Base-by-base conservation (phyloP, 2,113 vertebrate genomes). In the Dolichallabes microphthalmus region DNA sequence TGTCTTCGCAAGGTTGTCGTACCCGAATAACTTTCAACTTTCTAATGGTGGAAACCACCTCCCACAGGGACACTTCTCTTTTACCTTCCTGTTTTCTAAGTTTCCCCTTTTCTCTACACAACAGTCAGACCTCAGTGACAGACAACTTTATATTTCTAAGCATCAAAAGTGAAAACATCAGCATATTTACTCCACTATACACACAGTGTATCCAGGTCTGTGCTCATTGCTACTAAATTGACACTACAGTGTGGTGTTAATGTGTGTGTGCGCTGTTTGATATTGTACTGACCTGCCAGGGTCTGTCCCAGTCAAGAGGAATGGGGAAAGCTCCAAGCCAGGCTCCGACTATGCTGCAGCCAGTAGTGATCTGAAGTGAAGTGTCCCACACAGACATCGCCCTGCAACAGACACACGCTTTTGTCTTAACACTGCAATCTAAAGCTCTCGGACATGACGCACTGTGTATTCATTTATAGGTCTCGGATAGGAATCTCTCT, bases 271-370 rank as follows among this genome's bases (percentile, higher is more conserved):
- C 83, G 57, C 20, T 32, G 8, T 10, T 50, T 53, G 11, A 22
- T 55, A 71, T 12, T 74, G 3, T 81, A 68, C 96, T 92, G 68
- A 98, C 98, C 98, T 99, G 98, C 98, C 98, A 99, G 0, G 97
- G 97, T 83, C 97, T 94, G 93, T 98, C 97, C 98, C 98, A 99
- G 86, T 99, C 98, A 61, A 99, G 94, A 55, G 98, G 97, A 89
- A 98, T 97, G 60, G 97, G 97, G 91, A 99, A 96, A 30, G 97
- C 97, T 91, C 97, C 98, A 83, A 98, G 87, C 97, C 97, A 98
- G 82, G 96, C 94, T 90, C 97, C 97, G 35, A 97, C 81, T 71
- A 98, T 39, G 53, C 95, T 98, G 90, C 94, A 96, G 55, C 95
- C 69, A 0, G 96, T 96, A 53, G 96, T 99, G 22, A 99, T 98